A percentile compares a stretch with the other conserved stretches of the same genome.
These are phyloP conservation scores for Drosophila affinis DNA, from an alignment of 2,888 invertebrate species.

Conservation along the genomic window DNA sequence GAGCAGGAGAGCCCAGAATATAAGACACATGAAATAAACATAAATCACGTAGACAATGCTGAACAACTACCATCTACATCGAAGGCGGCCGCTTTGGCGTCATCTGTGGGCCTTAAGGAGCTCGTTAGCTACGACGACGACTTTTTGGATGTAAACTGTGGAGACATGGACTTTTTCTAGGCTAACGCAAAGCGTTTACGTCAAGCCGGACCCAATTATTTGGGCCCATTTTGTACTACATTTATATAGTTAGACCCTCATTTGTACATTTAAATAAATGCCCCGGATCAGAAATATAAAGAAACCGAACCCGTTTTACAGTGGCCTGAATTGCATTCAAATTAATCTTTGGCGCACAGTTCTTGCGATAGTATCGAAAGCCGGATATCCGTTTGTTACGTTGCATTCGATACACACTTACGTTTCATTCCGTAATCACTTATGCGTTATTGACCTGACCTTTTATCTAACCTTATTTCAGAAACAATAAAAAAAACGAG, in stretches of 20 bases:
- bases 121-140: conserved; percentile 86
- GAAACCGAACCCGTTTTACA: conserved; percentile 11
- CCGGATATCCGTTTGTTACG: too few species aligned
- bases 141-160: conserved; percentile 89
- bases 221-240: conserved; percentile 49
- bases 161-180: conserved; percentile 89
- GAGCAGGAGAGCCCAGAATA: conserved; percentile 87
- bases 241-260: conserved; percentile 65
- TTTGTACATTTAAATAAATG: conserved; percentile 73
- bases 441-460: too few species aligned
- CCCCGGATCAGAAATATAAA: conserved; percentile 5
- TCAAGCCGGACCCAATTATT: neutral
- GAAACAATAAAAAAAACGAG: too few species aligned
- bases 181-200: conserved; percentile 62
- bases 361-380: too few species aligned
- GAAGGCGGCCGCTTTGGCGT: conserved; percentile 75
- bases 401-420: too few species aligned
- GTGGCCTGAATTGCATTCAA: neutral
- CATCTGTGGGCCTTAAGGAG: conserved; percentile 49
- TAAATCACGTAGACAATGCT: conserved; percentile 80
- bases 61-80: conserved; percentile 80
- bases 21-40: conserved; percentile 84
- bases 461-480: too few species aligned
- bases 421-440: too few species aligned
- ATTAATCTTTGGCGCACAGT: too few species aligned